Percentiles rank a stretch among this genome's conserved stretches.
Evolutionary conservation across 2,888 invertebrate species (phyloP).

Genomic region (Gnatocerus cornutus): DNA sequence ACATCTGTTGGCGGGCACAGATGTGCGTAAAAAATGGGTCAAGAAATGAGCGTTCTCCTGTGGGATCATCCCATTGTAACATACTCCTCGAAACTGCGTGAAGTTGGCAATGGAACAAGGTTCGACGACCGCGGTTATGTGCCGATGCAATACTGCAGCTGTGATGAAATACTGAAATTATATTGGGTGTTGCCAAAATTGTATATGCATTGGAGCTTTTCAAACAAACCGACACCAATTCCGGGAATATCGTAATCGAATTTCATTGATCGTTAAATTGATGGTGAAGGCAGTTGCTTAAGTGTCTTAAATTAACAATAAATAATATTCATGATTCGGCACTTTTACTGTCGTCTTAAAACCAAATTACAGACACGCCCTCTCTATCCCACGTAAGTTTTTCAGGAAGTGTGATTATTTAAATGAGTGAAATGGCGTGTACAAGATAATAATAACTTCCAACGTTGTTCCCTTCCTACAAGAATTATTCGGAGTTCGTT

Average conservation of each 20-base stretch:
- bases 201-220: constrained; percentile 4
- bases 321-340: constrained; percentile 25
- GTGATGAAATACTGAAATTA: constrained; percentile 33
- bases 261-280: constrained; percentile 22
- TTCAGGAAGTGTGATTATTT: constrained; percentile 35
- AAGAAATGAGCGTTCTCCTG: constrained; percentile 23
- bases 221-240: constrained; percentile 11
- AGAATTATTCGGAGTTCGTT: constrained; percentile 17
- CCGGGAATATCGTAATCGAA: constrained; percentile 18
- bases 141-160: constrained; percentile 40
- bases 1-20: constrained; percentile 7
- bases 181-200: constrained; percentile 36
- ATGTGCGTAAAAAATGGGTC: constrained; percentile 39
- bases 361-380: constrained; percentile 22
- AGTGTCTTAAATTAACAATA: constrained; percentile 9
- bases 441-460: constrained; percentile 31
- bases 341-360: constrained; percentile 10
- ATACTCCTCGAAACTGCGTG: constrained; percentile 27
- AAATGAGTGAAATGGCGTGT: constrained; percentile 29
- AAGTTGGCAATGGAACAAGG: constrained; percentile 37
- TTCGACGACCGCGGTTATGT: constrained; percentile 37
- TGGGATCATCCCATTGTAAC: constrained; percentile 27
- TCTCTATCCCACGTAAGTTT: constrained; percentile 16
- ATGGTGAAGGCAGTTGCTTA: constrained; percentile 17
- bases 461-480: constrained; percentile 14